Evolutionary conservation across 2,113 vertebrate genomes (phyloP).

Genomic region (Emydura subglobosa): DNA sequence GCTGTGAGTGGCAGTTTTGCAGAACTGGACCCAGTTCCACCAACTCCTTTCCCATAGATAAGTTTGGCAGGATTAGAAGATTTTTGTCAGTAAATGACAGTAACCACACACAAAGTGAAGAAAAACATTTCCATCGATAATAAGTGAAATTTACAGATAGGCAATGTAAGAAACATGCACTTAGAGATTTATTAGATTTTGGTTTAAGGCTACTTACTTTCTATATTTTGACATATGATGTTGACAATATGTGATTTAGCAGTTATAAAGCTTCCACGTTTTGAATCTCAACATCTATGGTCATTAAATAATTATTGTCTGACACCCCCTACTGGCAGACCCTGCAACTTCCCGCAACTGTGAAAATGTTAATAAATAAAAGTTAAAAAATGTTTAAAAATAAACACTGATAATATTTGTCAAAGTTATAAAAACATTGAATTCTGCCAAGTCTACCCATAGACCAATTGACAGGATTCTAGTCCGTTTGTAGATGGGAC

Average conservation of each 20-base stretch:
- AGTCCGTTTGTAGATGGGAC: rapidly evolving
- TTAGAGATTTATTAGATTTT: background rate
- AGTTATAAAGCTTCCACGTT: background rate
- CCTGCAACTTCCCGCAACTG: background rate
- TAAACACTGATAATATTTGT: background rate
- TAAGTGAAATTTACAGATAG: background rate
- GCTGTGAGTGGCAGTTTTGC: background rate
- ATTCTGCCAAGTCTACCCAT: background rate
- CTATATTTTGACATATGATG: background rate
- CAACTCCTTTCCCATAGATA: background rate
- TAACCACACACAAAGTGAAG: background rate
- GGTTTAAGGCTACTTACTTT: background rate
- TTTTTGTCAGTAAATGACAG: background rate
- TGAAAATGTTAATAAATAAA: background rate
- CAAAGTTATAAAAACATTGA: background rate
- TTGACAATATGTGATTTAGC: background rate
- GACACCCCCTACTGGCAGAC: background rate
- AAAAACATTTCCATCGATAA: background rate
- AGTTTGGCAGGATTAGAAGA: background rate
- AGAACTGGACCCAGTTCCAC: background rate
- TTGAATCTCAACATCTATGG: background rate
- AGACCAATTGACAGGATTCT: background rate
- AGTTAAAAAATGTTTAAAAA: background rate
- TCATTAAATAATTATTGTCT: background rate
- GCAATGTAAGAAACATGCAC: background rate